phyloP scores from a whole-genome alignment of 1,140 invertebrate genomes.

The Caerostris darwini region DNA sequence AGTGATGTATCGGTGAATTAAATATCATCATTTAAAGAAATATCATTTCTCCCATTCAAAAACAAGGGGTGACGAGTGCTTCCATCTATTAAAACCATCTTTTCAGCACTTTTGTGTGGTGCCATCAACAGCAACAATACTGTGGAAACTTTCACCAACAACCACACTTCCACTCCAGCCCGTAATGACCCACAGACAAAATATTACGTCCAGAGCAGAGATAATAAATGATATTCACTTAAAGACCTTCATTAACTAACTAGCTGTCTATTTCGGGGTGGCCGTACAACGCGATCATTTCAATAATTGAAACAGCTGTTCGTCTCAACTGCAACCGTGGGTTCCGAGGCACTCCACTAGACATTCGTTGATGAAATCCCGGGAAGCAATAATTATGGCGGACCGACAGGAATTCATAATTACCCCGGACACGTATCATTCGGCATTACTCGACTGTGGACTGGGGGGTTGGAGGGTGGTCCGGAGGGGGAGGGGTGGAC shows the following conservation, averaged over 20 bases:
- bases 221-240: slow-evolving; percentile 74
- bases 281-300: slow-evolving; percentile 60
- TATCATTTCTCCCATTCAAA: too few species aligned
- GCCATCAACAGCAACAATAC: background rate
- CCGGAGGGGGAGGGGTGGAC: background rate
- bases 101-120: slow-evolving; percentile 9
- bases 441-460: slow-evolving; percentile 34
- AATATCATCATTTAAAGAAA: background rate
- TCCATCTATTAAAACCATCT: background rate
- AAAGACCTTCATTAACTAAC: slow-evolving; percentile 76
- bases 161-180: background rate
- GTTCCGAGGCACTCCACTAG: slow-evolving; percentile 5
- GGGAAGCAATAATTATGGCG: slow-evolving; percentile 59
- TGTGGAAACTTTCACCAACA: background rate
- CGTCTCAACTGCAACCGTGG: background rate
- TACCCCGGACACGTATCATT: slow-evolving; percentile 69
- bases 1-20: background rate
- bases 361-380: slow-evolving; percentile 65
- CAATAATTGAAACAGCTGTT: slow-evolving; percentile 76
- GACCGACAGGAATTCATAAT: slow-evolving; percentile 65
- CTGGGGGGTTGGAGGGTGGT: background rate
- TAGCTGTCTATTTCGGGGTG: slow-evolving; percentile 67
- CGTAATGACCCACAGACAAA: slow-evolving; percentile 65
- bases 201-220: slow-evolving; percentile 53
- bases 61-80: background rate